Evolutionary conservation across 2,888 invertebrate species (phyloP).

Genomic region (Sphinx pinastri): DNA sequence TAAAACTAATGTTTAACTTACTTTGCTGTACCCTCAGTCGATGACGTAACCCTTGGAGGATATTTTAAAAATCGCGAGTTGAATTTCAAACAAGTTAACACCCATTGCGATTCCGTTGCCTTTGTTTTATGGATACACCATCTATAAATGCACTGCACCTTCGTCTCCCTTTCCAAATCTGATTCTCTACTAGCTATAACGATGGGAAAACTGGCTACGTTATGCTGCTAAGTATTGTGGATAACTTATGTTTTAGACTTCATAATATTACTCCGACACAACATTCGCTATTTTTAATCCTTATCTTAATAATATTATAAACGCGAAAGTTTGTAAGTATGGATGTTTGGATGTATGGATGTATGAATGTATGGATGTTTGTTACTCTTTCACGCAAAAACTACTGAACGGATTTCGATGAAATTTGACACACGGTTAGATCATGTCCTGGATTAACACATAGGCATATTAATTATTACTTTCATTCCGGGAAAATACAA

Average conservation of each 20-base stretch:
- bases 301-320: too few species aligned
- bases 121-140: constrained; percentile 6
- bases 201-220: background rate
- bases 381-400: too few species aligned
- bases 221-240: background rate
- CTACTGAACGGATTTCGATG: too few species aligned
- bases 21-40: background rate
- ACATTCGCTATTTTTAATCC: too few species aligned
- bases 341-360: too few species aligned
- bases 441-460: too few species aligned
- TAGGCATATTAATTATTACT: too few species aligned
- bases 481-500: too few species aligned
- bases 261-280: background rate
- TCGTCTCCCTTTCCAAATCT: background rate
- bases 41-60: constrained; percentile 23
- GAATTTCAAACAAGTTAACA: constrained; percentile 22
- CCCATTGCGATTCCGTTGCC: background rate
- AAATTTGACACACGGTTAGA: too few species aligned
- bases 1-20: background rate
- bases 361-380: too few species aligned
- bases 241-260: too few species aligned
- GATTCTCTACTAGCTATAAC: background rate
- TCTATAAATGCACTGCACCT: background rate
- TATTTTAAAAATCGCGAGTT: constrained; percentile 22
- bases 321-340: too few species aligned